Percentiles rank a stretch among this genome's conserved stretches.
Conservation (phyloP, 2,888 invertebrate species). For the Sepiola atlantica region DNA sequence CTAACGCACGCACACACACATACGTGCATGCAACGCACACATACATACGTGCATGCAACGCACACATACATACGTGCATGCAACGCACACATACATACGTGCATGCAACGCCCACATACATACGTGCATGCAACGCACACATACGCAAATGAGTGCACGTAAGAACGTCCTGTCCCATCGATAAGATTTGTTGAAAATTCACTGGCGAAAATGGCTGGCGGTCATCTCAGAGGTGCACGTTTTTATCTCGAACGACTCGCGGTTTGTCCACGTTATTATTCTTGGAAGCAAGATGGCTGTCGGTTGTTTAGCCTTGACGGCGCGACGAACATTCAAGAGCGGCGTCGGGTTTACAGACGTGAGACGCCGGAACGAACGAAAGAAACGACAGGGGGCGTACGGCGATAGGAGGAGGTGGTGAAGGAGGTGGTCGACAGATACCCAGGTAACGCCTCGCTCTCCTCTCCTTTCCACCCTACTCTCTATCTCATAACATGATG, state of each 20-base stretch:
- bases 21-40: background rate
- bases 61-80: background rate
- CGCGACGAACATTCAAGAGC: background rate
- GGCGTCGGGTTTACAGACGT: background rate
- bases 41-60: background rate
- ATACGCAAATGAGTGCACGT: background rate
- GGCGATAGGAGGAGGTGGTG: no score
- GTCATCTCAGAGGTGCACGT: slow-evolving; percentile 11
- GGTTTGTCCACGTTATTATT: background rate
- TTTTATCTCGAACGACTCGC: background rate
- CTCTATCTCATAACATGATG: background rate
- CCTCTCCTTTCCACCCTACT: background rate
- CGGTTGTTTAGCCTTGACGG: background rate
- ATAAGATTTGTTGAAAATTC: background rate
- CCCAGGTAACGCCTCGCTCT: background rate
- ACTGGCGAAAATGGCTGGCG: background rate
- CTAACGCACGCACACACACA: background rate
- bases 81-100: background rate
- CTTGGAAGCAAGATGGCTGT: background rate
- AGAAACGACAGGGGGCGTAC: background rate
- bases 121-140: background rate
- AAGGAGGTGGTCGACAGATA: background rate
- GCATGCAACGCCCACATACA: background rate
- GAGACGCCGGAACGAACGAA: background rate
- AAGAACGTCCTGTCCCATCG: background rate